Evolutionary conservation across 2,888 invertebrate genomes (phyloP), one percentile per base, ranked within the genome.

Genomic region (Macropis europaea): DNA sequence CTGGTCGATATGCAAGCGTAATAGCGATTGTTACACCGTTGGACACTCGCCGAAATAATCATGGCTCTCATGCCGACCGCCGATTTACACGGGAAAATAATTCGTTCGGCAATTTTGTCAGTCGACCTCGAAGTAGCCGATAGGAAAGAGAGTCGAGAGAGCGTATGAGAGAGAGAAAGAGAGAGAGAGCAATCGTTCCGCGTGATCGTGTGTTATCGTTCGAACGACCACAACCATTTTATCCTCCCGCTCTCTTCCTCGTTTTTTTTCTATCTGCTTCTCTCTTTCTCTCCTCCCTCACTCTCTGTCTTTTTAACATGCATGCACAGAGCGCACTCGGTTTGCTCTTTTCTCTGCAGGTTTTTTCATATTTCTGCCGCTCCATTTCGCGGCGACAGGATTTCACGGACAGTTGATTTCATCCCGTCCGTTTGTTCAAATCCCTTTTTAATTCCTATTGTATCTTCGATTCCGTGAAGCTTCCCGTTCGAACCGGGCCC

Each of bases 1-100:
- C 42, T 30, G 47, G 50, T 80, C 74, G 78, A 79, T 80, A 81
- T 80, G 80, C 79, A 76, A 77, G 72, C 68, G 54, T 81, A 78
- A 84, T 77, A 59, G 77, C 76, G 67, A 79, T 82, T 77, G 76
- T 78, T 76, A 76, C 73, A 76, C 64, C 69, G 50, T 13, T 50
- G 68, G 73, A 67, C 59, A 76, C 60, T 74, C 77, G 70, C 71
- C 75, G 60, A 77, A 76, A 80, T 80, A 81, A 81, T 81, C 81
- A 64, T 53, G 73, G 70, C 68, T 77, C 56, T n/a, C 36, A 34
- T 30, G 30, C 26, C 17, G 3, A 24, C 34, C 30, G 38, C 13
- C 73, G 59, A 66, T 77, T 79, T 77, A 64, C 70, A 60, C 64
- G 75, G 52, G 22, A 64, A 80, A 79, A 74, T 79, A 76, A 79